Percentiles rank a stretch among this genome's conserved stretches.
phyloP scores from a whole-genome alignment of 2,113 vertebrate genomes.

The Oncorhynchus keta region DNA sequence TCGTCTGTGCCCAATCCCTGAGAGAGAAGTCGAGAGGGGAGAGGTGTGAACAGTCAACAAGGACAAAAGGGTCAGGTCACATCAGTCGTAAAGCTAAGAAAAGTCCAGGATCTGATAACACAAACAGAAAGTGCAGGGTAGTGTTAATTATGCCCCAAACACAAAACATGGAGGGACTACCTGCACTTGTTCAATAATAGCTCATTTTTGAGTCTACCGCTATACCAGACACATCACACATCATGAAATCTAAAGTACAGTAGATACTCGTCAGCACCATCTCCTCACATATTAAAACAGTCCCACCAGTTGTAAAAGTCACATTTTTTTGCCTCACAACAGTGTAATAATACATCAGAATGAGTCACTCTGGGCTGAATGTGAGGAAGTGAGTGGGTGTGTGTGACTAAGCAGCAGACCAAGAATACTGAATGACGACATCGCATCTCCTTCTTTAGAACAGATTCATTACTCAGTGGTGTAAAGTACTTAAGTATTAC shows the following conservation, averaged over 20 bases:
- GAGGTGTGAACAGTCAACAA: too few relatives aligned
- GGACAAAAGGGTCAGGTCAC: not conserved
- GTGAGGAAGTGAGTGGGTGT: slow-evolving; percentile 37
- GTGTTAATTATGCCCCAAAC: too few relatives aligned
- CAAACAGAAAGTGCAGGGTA: not conserved
- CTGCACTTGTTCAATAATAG: not conserved
- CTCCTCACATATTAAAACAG: not conserved
- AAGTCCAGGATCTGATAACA: not conserved
- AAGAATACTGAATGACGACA: slow-evolving; percentile 11
- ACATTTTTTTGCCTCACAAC: not conserved
- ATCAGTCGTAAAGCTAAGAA: not conserved
- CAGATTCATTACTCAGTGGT: not conserved
- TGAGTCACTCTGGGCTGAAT: slow-evolving; percentile 19
- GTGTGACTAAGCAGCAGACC: not conserved
- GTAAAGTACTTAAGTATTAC: too few relatives aligned
- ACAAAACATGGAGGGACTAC: not conserved
- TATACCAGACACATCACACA: not conserved
- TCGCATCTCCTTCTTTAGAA: not conserved
- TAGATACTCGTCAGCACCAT: not conserved
- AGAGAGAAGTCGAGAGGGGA: not conserved
- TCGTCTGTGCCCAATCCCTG: slow-evolving; percentile 95
- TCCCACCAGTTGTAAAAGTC: not conserved
- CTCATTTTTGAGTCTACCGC: accelerated
- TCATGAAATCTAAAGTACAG: not conserved
- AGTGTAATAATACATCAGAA: slow-evolving; percentile 20